phyloP scores from a whole-genome alignment of 2,888 invertebrate species.

The Polylopha cassiicola region DNA sequence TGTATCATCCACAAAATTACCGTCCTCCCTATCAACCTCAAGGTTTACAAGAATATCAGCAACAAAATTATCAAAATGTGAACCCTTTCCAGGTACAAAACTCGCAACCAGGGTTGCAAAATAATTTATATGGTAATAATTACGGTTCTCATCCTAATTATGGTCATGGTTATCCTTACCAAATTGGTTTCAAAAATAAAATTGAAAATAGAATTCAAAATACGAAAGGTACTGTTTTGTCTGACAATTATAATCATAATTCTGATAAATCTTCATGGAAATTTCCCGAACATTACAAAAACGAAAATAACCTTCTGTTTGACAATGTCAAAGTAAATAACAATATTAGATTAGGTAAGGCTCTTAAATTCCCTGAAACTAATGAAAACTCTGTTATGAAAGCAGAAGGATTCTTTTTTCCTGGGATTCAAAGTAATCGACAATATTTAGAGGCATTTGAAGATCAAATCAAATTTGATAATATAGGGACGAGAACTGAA shows the following conservation, averaged over 20 bases:
- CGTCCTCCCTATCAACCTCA: slow-evolving; percentile 16
- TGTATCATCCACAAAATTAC: slow-evolving; percentile 16
- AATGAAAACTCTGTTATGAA: slow-evolving; percentile 18
- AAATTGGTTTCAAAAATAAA: slow-evolving; percentile 26
- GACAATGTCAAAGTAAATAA: too few relatives aligned
- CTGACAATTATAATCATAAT: slow-evolving; percentile 26
- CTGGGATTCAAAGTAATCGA: slow-evolving; percentile 26
- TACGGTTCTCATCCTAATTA: slow-evolving; percentile 33
- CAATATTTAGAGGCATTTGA: slow-evolving; percentile 22
- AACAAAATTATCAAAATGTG: slow-evolving; percentile 5
- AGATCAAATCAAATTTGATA: slow-evolving; percentile 18
- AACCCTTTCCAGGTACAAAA: slow-evolving; percentile 18
- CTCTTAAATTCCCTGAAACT: slow-evolving; percentile 33
- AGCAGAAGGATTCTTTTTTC: slow-evolving; percentile 31
- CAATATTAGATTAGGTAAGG: slow-evolving; percentile 27
- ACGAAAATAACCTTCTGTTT: slow-evolving; percentile 7
- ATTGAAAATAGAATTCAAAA: slow-evolving; percentile 59
- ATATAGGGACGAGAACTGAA: slow-evolving; percentile 21
- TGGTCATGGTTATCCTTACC: slow-evolving; percentile 36
- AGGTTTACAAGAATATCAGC: slow-evolving; percentile 10
- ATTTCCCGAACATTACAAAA: slow-evolving; percentile 41
- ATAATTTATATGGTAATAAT: slow-evolving; percentile 23
- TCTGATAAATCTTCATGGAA: slow-evolving; percentile 39
- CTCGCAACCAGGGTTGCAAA: slow-evolving; percentile 17
- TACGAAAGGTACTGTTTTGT: slow-evolving; percentile 34